Conservation (phyloP, 1,140 invertebrate genomes). For the Trissolcus basalis region DNA sequence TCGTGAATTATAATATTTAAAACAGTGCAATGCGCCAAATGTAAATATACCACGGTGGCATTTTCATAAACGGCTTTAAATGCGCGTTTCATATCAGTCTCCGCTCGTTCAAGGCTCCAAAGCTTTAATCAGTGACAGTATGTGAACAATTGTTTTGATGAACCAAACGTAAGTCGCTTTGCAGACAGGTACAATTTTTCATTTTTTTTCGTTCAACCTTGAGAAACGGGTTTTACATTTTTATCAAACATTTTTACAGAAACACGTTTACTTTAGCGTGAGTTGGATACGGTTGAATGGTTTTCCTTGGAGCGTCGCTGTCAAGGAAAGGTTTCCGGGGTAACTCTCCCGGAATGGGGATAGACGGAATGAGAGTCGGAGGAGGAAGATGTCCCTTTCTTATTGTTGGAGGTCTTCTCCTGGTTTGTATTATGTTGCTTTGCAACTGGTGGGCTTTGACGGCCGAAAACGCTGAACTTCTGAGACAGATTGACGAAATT, state of each 20-base stretch:
- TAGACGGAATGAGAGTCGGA: slow-evolving; percentile 76
- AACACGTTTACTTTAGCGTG: too few species aligned
- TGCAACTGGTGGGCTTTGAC: slow-evolving; percentile 77
- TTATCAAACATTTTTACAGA: too few species aligned
- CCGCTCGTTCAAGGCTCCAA: background rate
- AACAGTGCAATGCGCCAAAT: slow-evolving; percentile 25
- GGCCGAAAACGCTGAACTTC: slow-evolving; percentile 74
- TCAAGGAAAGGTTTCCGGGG: slow-evolving; percentile 24
- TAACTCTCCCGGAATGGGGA: slow-evolving; percentile 68
- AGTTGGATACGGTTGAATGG: slow-evolving; percentile 19
- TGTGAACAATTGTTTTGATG: too few species aligned
- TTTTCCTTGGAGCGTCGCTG: slow-evolving; percentile 25
- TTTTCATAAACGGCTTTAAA: background rate
- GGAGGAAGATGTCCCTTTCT: slow-evolving; percentile 75
- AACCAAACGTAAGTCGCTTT: too few species aligned
- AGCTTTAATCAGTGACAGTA: too few species aligned
- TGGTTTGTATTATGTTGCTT: slow-evolving; percentile 73
- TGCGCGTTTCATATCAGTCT: background rate
- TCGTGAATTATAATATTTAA: slow-evolving; percentile 20
- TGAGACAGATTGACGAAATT: slow-evolving; percentile 74
- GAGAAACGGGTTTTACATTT: too few species aligned
- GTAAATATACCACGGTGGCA: slow-evolving; percentile 35
- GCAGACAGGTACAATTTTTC: too few species aligned
- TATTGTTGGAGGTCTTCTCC: slow-evolving; percentile 70
- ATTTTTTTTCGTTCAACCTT: too few species aligned